A percentile compares a stretch with the other conserved stretches of the same genome.
Conservation (phyloP, 2,113 vertebrate genomes). For the Macquaria australasica region DNA sequence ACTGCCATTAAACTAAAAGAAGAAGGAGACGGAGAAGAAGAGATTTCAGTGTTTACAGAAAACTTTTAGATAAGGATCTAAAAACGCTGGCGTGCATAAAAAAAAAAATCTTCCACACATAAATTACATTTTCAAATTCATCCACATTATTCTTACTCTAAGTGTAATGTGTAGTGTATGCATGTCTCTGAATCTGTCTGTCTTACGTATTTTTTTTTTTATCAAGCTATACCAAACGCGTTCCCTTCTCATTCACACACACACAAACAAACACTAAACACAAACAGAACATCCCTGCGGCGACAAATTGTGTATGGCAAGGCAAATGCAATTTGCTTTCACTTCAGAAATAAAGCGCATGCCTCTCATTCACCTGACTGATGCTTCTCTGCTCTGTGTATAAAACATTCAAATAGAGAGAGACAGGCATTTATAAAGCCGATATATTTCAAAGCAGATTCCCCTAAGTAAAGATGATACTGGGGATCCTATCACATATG, state of each 20-base stretch:
- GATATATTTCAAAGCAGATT: conserved; percentile 70
- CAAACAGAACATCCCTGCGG: conserved; percentile 57
- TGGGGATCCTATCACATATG: conserved; percentile 55
- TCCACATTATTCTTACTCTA: conserved; percentile 11
- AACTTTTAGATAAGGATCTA: conserved; percentile 42
- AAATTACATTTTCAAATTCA: conserved; percentile 53
- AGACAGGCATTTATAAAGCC: conserved; percentile 68
- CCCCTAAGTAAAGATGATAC: conserved; percentile 68
- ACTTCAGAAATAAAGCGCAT: conserved; percentile 54
- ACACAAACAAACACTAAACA: conserved; percentile 32
- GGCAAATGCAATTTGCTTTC: conserved; percentile 75
- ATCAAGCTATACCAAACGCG: conserved; percentile 41
- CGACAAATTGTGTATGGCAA: conserved; percentile 43
- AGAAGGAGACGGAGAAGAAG: neutral
- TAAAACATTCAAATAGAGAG: conserved; percentile 63
- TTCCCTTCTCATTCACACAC: conserved; percentile 36
- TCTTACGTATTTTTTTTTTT: conserved; percentile 12
- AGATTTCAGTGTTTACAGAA: conserved; percentile 31
- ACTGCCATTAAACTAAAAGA: neutral
- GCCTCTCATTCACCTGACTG: conserved; percentile 68
- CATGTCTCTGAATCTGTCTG: conserved; percentile 10
- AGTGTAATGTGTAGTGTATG: conserved; percentile 1
- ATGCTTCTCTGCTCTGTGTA: conserved; percentile 35
- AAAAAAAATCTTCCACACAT: conserved; percentile 47
- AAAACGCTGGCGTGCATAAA: conserved; percentile 5